Evolutionary conservation across 2,797 vertebrate species (phyloP), one percentile per base, ranked within the genome.

Genomic region (Falco naumanni): DNA sequence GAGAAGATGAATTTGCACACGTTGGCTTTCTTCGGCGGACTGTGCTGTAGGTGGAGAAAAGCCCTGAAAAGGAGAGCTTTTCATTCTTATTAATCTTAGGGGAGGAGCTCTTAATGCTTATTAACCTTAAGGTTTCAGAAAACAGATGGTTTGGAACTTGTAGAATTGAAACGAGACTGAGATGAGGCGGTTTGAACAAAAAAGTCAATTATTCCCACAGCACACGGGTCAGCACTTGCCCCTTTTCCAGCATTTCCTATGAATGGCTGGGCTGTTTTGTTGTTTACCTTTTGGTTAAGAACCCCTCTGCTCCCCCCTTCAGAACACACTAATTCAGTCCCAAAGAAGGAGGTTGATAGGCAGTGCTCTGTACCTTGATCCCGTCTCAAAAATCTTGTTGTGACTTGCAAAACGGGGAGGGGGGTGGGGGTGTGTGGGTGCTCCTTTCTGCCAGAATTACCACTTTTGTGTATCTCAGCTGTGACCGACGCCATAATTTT

Each of bases 361-460:
- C 25, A 34, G 28, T 5, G 18, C 28, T 63, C n/a, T 33, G 16
- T 84, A 69, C 60, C 70, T 60, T 4, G 0, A 31, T 17, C 29
- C 25, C 31, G 18, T 60, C 63, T 43, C 57, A 21, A 29, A 78
- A 76, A 63, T 11, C 22, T 39, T 8, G 3, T 39, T 25, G 37
- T 66, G 63, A 45, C 14, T 63, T 31, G 28, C 13, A 39, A 68
- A 87, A 16, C 10, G 54, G 3, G 20, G 47, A 45, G 14, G 1
- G 1, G 41, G 50, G 3, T 3, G 10, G 5, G 6, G 16, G 10
- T 6, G 20, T 6, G 1, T 13, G 16, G 1, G 15, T 12, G 57
- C 29, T n/a, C 4, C 5, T 70, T 80, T 41, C 34, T 15, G 4
- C 14, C 14, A 3, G 47, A 25, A 39, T 77, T 34, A 26, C 24